These are phyloP conservation scores for Melanerpes aurifrons DNA, from an alignment of 2,113 vertebrate genomes.

Conservation along the genomic window DNA sequence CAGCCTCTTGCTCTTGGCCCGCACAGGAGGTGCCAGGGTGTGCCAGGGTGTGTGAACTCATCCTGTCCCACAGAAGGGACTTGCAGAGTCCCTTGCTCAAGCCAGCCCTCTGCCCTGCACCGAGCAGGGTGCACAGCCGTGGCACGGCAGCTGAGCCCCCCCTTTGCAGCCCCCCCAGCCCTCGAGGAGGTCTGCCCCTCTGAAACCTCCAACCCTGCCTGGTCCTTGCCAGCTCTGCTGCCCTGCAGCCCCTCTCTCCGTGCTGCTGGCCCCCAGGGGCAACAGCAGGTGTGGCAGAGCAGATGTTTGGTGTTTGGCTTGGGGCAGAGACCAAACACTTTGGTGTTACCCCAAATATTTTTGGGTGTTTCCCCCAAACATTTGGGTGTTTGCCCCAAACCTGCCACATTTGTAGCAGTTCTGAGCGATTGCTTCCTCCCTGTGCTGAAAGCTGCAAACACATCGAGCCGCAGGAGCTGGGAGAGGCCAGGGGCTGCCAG, in stretches of 20 bases:
- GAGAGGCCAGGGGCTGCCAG: neutral
- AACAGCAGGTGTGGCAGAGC: no score
- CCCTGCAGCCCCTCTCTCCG: rapidly evolving
- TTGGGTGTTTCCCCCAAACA: neutral
- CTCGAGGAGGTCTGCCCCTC: no score
- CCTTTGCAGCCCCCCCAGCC: neutral
- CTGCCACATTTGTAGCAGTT: neutral
- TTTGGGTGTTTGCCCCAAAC: neutral
- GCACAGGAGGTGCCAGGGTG: rapidly evolving
- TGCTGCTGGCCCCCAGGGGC: neutral
- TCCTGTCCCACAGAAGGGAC: neutral
- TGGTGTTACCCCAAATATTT: neutral
- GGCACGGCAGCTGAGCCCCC: neutral
- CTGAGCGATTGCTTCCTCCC: neutral
- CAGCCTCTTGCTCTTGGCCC: rapidly evolving
- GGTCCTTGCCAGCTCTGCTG: rapidly evolving
- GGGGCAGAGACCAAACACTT: neutral
- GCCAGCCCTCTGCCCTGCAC: neutral
- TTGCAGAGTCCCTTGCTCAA: rapidly evolving
- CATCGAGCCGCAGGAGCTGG: neutral
- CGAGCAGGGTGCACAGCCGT: neutral
- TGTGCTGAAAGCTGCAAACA: rapidly evolving
- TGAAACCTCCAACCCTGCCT: neutral
- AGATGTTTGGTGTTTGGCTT: neutral
- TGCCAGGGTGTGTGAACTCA: neutral